These are phyloP conservation scores for Pelodiscus sinensis DNA, from an alignment of 2,113 vertebrate genomes.

Conservation along the genomic window DNA sequence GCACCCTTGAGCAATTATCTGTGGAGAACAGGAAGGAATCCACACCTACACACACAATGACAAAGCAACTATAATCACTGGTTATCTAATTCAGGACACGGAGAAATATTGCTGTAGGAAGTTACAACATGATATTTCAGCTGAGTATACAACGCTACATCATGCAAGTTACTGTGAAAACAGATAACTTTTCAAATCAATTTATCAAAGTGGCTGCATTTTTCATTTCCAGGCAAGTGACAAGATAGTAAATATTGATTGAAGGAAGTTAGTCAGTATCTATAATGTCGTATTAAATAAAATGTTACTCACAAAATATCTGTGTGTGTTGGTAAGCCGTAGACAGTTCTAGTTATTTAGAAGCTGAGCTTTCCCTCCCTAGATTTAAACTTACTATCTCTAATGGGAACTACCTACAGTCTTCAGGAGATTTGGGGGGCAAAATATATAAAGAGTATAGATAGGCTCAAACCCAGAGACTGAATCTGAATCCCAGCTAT, in stretches of 20 bases:
- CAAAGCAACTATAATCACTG: not conserved
- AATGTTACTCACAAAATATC: constrained; percentile 9
- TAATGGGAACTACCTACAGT: not conserved
- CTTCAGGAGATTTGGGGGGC: not conserved
- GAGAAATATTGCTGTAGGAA: constrained; percentile 21
- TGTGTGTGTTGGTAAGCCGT: not conserved
- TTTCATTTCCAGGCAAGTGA: constrained; percentile 54
- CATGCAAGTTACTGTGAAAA: constrained; percentile 32
- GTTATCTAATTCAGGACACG: too few species aligned
- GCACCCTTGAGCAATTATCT: not conserved
- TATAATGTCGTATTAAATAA: constrained; percentile 33
- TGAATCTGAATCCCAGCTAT: not conserved
- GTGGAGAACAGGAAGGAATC: not conserved
- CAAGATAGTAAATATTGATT: constrained; percentile 59
- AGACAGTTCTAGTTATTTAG: constrained; percentile 12
- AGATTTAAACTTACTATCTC: not conserved
- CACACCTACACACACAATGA: accelerated
- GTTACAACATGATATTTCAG: constrained; percentile 7
- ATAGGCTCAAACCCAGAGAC: not conserved
- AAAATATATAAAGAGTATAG: not conserved
- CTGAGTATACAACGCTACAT: constrained; percentile 24
- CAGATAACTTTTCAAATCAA: constrained; percentile 56
- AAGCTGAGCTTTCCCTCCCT: constrained; percentile 10
- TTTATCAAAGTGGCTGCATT: constrained; percentile 50
- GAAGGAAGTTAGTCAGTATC: constrained; percentile 43